Base-by-base conservation (phyloP, 2,797 vertebrate genomes). In the Dromococcyx pavoninus region DNA sequence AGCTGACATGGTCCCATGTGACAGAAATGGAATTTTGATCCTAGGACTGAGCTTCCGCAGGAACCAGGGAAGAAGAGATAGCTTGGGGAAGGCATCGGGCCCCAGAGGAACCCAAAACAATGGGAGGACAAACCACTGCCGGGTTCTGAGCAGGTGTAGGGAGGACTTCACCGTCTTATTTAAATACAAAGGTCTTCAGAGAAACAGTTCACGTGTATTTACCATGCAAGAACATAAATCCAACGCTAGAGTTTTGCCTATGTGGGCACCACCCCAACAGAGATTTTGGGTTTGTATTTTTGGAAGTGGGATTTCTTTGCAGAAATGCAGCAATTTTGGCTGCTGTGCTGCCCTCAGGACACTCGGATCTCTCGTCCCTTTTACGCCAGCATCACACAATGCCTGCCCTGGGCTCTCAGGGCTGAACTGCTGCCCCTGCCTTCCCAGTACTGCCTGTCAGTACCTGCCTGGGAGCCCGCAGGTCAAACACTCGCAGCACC, bases 21-120 rank as follows among this genome's bases (percentile, higher is more conserved):
- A 61, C 74, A 93, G 60, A 72, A 43, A n/a, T 82, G 84, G 67
- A 91, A 87, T 93, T 91, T 1, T 62, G 62, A 93, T 73, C 43
- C 66, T 46, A 28, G 44, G 76, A 65, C 35, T 0, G 37, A 77
- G 66, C 57, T 93, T 86, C 89, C 5, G 13, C 74, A 78, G 86
- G 89, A 92, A 81, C 79, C 19, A 22, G 70, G 83, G 86, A 87
- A 92, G 84, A 44, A 41, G 66, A 8, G 62, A 54, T 2, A 64
- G 85, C 35, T 84, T 54, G 17, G 78, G 54, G 69, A 76, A 88
- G 66, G 54, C 75, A 76, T 43, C 32, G 14, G 82, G 65, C 64
- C 82, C 72, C 72, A 79, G 48, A 79, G 30, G 75, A 79, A 85
- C 32, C 64, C 87, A 44, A 39, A 81, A 76, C 64, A 87, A 89